These are phyloP conservation scores for Byasa hedistus DNA, from an alignment of 2,888 invertebrate genomes.

Conservation along the genomic window DNA sequence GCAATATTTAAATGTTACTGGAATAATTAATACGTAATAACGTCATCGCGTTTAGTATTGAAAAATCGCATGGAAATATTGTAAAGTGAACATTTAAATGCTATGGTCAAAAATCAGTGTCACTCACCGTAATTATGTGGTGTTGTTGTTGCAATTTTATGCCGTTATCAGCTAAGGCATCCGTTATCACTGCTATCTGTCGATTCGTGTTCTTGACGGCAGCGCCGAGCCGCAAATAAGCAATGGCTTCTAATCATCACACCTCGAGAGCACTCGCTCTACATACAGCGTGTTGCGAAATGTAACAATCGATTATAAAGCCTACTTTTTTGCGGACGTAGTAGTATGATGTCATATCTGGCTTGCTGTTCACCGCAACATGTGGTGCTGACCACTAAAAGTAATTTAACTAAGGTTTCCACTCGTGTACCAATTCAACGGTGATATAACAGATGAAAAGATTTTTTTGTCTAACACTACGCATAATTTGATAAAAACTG, in stretches of 20 bases:
- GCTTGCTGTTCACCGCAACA: too few relatives aligned
- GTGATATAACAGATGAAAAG: too few relatives aligned
- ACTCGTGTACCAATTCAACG: too few relatives aligned
- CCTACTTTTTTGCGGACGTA: not conserved
- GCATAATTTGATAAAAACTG: too few relatives aligned
- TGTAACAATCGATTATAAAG: not conserved
- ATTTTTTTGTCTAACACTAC: too few relatives aligned
- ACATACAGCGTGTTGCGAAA: constrained; percentile 17
- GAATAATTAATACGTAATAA: too few relatives aligned
- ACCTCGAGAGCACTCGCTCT: not conserved
- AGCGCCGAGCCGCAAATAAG: constrained; percentile 17
- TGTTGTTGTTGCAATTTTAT: not conserved
- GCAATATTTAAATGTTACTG: too few relatives aligned
- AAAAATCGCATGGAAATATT: too few relatives aligned
- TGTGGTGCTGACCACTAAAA: too few relatives aligned
- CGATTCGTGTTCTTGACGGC: constrained; percentile 13
- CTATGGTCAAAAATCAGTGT: not conserved
- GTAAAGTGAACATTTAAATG: not conserved
- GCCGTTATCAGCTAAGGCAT: constrained; percentile 16
- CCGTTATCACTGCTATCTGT: constrained; percentile 20
- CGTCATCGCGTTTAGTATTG: too few relatives aligned
- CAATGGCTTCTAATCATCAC: constrained; percentile 11
- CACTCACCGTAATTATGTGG: constrained; percentile 25
- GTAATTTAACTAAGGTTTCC: too few relatives aligned
- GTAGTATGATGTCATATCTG: not conserved